phyloP scores from a whole-genome alignment of 2,113 vertebrate species.

The Heloderma charlesbogerti region DNA sequence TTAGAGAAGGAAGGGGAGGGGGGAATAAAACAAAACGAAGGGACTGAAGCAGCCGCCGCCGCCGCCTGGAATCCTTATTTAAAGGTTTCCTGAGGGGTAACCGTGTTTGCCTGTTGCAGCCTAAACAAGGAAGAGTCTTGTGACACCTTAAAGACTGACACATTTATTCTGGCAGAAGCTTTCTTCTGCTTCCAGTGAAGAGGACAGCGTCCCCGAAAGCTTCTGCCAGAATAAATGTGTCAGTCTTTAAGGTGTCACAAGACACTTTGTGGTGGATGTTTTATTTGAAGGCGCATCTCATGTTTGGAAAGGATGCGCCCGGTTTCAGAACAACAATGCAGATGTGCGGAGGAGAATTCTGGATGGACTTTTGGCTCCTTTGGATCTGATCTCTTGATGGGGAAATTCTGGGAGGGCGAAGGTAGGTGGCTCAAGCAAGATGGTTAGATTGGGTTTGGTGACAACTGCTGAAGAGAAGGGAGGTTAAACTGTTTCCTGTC shows the following conservation, averaged over 20 bases:
- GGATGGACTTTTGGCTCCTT: background rate
- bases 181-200: no score
- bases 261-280: background rate
- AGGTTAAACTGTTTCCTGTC: background rate
- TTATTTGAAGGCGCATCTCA: background rate
- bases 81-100: no score
- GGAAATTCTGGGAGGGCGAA: background rate
- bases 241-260: no score
- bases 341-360: background rate
- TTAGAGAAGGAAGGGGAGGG: background rate
- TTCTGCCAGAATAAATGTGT: no score
- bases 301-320: background rate
- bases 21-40: background rate
- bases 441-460: background rate
- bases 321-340: background rate
- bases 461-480: background rate
- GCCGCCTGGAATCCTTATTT: background rate
- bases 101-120: no score
- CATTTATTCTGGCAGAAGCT: no score
- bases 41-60: no score
- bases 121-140: no score
- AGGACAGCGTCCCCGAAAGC: no score
- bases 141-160: no score
- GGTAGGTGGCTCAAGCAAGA: no score
- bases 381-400: background rate